phyloP scores from a whole-genome alignment of 2,113 vertebrate genomes.

The human region DNA sequence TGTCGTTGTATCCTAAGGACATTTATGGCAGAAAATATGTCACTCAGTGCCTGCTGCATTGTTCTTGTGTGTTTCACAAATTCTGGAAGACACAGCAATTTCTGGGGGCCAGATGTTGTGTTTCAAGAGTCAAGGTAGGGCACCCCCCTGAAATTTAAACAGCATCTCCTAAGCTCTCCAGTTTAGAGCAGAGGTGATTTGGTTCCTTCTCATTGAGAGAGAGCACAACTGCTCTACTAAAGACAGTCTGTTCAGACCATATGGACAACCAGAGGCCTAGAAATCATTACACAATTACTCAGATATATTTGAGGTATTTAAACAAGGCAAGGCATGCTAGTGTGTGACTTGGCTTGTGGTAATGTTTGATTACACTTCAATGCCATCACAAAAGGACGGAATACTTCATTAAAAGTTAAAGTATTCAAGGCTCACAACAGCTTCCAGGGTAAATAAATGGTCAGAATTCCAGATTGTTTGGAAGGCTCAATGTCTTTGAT shows the following conservation, averaged over 20 bases:
- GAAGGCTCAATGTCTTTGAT: constrained; percentile 39
- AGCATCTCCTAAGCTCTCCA: neutral
- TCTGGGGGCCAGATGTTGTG: constrained; percentile 13
- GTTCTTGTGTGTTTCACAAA: constrained; percentile 70
- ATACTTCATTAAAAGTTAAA: constrained; percentile 70
- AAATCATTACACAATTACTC: constrained; percentile 64
- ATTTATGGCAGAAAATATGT: neutral
- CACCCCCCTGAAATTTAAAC: neutral
- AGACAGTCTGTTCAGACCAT: constrained; percentile 67
- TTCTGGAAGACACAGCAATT: constrained; percentile 44
- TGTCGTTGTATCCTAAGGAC: constrained; percentile 27
- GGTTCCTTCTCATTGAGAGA: constrained; percentile 45
- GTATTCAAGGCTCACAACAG: constrained; percentile 37
- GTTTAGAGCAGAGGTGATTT: constrained; percentile 23
- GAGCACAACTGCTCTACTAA: constrained; percentile 17
- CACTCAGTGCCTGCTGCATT: constrained; percentile 58
- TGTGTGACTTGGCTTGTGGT: constrained; percentile 63
- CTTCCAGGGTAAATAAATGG: constrained; percentile 64
- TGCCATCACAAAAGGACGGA: constrained; percentile 62
- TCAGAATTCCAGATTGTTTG: constrained; percentile 57
- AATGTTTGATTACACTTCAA: constrained; percentile 72
- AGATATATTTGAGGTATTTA: constrained; percentile 64
- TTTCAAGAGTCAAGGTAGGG: constrained; percentile 37
- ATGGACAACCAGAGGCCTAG: constrained; percentile 62
- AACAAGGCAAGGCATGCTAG: constrained; percentile 64